Evolutionary conservation across 2,797 vertebrate genomes (phyloP), one percentile per base, ranked within the genome.

Genomic region (Chelidonichthys spinosus): DNA sequence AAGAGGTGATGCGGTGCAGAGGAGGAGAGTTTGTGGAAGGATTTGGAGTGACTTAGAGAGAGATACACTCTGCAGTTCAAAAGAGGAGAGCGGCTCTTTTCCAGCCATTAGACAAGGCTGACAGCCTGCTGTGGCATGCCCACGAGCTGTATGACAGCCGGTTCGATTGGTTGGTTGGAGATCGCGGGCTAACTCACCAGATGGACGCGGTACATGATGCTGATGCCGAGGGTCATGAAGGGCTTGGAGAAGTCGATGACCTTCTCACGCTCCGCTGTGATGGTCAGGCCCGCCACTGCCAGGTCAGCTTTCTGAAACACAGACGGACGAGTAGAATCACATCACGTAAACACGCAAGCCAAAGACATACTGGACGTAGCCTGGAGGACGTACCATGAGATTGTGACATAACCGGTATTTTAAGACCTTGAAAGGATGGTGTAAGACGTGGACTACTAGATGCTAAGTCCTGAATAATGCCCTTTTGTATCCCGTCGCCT

Each of bases 181-280:
- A 25, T 25, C 25, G 4, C 36, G n/a, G 33, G n/a, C 25, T 40
- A 76, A 90, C 97, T 98, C 95, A 99, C 98, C 96, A 99, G 93
- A 93, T 99, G 97, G 87, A 99, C 97, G 39, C 97, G 95, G 93
- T 99, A 99, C 95, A 99, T 97, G 90, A 99, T 97, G 93, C 98
- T 99, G 87, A 99, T 99, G 69, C 98, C 98, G 85, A 99, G 92
- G 87, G 97, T 99, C 98, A 99, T 99, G 93, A 96, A 99, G 0
- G 98, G 98, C 88, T 99, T 99, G 62, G 97, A 99, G 95, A 99
- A 99, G 94, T 99, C 98, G 49, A 99, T 98, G 94, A 99, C 97
- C 91, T 99, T 99, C 93, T 99, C 98, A 11, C 98, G 92, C 90
- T 99, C 98, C 0, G 98, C 97, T 0, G 98, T 99, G 82, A 99